Evolutionary conservation across 2,888 invertebrate genomes (phyloP).

Genomic region (Noctuana brunneofusca): DNA sequence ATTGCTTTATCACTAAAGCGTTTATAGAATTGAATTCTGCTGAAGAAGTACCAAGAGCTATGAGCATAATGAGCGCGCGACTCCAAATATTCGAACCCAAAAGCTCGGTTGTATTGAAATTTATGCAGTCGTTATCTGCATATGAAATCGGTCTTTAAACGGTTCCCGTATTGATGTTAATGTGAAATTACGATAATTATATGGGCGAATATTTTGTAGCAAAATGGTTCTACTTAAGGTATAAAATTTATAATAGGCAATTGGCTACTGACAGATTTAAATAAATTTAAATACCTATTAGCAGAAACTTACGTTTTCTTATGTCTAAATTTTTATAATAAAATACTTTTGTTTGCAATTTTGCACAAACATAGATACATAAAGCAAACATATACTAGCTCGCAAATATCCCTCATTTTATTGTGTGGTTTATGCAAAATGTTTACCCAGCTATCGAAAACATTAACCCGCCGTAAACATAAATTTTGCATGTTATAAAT

Average conservation of each 20-base stretch:
- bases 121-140: constrained; percentile 62
- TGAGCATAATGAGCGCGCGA: constrained; percentile 11
- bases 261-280: too few relatives aligned
- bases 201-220: neutral
- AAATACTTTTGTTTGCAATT: too few relatives aligned
- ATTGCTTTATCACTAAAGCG: neutral
- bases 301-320: too few relatives aligned
- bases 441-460: neutral
- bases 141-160: constrained; percentile 38
- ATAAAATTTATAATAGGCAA: too few relatives aligned
- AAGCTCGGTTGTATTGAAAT: constrained; percentile 37
- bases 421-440: neutral
- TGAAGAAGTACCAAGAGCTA: neutral
- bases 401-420: neutral
- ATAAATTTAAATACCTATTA: too few relatives aligned
- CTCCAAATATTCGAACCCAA: constrained; percentile 14
- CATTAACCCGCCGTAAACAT: neutral
- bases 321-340: too few relatives aligned
- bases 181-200: constrained; percentile 5
- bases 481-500: neutral
- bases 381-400: too few relatives aligned
- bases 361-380: too few relatives aligned
- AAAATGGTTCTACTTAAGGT: neutral
- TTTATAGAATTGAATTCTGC: constrained; percentile 3
- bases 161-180: constrained; percentile 31